Conservation (phyloP, 2,113 vertebrate species). For the Tyrannus savana region DNA sequence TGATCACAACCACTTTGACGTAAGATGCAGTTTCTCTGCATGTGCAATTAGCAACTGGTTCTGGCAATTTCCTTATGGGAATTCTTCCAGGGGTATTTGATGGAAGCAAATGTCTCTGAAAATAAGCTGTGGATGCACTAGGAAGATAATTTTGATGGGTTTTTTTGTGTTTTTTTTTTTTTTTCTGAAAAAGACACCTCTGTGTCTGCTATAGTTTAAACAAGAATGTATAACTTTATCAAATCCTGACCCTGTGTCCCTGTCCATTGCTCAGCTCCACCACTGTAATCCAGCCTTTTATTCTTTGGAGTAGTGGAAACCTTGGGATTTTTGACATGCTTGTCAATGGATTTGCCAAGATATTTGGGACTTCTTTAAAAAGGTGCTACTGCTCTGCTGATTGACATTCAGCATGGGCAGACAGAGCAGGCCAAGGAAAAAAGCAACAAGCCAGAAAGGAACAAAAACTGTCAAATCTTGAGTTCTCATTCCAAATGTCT, state of each 20-base stretch:
- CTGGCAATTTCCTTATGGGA: background rate
- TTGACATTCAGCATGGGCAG: slow-evolving; percentile 20
- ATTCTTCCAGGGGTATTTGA: slow-evolving; percentile 5
- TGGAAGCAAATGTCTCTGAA: background rate
- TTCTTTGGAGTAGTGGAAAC: background rate
- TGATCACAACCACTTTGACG: background rate
- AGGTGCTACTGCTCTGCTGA: background rate
- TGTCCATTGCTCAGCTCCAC: background rate
- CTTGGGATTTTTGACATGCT: background rate
- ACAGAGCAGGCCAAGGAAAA: background rate
- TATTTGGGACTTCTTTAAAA: background rate
- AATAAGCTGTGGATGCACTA: background rate
- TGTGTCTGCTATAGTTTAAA: background rate
- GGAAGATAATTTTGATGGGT: background rate
- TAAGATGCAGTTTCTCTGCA: background rate
- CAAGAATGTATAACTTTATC: background rate
- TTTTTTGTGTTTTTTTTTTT: background rate
- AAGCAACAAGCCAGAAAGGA: slow-evolving; percentile 29
- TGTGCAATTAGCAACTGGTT: slow-evolving; percentile 4
- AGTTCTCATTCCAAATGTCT: slow-evolving; percentile 1
- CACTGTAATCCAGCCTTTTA: background rate
- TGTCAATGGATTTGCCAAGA: background rate
- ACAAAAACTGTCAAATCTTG: background rate
- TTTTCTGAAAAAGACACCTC: background rate
- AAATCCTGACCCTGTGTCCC: background rate